These are phyloP conservation scores for Hippotragus niger DNA, from an alignment of 2,113 vertebrate species.

Conservation along the genomic window DNA sequence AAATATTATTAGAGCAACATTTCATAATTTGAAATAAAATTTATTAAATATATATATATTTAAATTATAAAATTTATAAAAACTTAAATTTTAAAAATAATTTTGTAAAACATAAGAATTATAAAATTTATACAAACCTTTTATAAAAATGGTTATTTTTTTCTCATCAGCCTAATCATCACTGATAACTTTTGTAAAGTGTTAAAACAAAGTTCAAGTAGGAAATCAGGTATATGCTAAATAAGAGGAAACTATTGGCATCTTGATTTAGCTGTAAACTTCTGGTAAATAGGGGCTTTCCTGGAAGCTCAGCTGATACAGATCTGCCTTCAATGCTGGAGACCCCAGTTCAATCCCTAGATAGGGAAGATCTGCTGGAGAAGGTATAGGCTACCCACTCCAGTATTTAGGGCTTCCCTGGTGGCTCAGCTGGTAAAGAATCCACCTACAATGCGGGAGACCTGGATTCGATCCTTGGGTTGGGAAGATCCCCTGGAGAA, in stretches of 20 bases:
- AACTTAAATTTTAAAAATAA: neutral
- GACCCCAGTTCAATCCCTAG: neutral
- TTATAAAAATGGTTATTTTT: neutral
- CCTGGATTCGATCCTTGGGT: neutral
- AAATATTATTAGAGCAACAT: neutral
- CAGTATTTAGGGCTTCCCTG: neutral
- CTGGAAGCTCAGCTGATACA: neutral
- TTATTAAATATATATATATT: neutral
- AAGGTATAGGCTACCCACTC: neutral
- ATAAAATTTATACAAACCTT: neutral
- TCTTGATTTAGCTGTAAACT: neutral
- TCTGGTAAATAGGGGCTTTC: neutral
- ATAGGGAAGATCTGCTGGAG: neutral
- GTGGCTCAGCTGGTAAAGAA: neutral
- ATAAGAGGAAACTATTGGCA: neutral
- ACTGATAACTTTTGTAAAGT: neutral
- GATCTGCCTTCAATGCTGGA: neutral
- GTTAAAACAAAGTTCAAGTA: neutral
- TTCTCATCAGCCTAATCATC: neutral
- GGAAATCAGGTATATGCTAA: neutral
- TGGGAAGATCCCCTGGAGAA: neutral
- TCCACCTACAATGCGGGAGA: accelerated
- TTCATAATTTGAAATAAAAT: neutral
- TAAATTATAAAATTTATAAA: neutral
- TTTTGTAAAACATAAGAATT: neutral